Conservation (phyloP, 1,140 invertebrate species). For the Semibalanus balanoides region DNA sequence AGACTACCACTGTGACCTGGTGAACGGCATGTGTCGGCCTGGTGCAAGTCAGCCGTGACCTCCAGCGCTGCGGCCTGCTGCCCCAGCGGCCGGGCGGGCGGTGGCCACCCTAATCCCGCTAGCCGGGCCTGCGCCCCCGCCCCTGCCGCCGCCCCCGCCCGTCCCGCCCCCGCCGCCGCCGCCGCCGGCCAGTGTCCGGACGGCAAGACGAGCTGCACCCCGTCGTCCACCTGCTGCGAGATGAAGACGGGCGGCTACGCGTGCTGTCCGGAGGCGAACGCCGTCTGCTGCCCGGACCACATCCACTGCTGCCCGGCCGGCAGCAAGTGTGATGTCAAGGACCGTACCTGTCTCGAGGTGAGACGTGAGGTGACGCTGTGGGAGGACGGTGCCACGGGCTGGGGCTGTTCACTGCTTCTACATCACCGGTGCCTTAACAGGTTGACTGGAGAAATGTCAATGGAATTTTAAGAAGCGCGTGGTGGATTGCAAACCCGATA, state of each 20-base stretch:
- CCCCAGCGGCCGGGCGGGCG: too few relatives aligned
- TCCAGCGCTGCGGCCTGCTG: not conserved
- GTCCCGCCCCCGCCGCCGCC: too few relatives aligned
- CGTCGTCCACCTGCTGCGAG: constrained; percentile 20
- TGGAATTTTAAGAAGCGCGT: too few relatives aligned
- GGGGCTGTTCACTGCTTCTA: too few relatives aligned
- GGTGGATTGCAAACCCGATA: too few relatives aligned
- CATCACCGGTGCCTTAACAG: too few relatives aligned
- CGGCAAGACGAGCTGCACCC: constrained; percentile 16
- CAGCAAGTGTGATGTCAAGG: constrained; percentile 20
- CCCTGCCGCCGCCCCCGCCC: too few relatives aligned
- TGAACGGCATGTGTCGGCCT: not conserved
- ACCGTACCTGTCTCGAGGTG: constrained; percentile 14
- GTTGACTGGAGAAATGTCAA: too few relatives aligned
- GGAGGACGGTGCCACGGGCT: too few relatives aligned
- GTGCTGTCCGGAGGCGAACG: constrained; percentile 22
- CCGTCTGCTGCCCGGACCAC: constrained; percentile 21
- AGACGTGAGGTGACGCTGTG: too few relatives aligned
- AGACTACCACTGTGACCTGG: not conserved
- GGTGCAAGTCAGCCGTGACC: too few relatives aligned
- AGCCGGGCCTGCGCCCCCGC: too few relatives aligned
- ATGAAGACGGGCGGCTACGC: constrained; percentile 18
- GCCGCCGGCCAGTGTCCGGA: constrained; percentile 11
- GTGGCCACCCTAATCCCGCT: not conserved
- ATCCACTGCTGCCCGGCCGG: constrained; percentile 24